These are phyloP conservation scores for Zaprionus capensis DNA, from an alignment of 1,140 invertebrate genomes.

Conservation along the genomic window DNA sequence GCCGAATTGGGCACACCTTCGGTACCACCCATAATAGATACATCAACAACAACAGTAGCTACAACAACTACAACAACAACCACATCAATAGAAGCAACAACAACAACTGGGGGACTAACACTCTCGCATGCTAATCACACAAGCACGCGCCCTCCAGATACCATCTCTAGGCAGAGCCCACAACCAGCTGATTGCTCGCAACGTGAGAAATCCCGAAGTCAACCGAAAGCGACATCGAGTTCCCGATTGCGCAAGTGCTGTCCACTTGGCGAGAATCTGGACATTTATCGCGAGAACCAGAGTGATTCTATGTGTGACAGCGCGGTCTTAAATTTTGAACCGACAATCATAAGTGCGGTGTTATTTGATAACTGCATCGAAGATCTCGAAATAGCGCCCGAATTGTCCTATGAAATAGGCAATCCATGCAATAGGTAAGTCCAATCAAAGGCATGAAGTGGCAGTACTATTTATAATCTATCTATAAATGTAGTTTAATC, in stretches of 20 bases:
- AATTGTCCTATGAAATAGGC: conserved; percentile 67
- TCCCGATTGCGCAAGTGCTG: conserved; percentile 75
- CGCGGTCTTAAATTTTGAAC: conserved; percentile 58
- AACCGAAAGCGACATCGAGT: conserved; percentile 45
- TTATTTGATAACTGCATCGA: conserved; percentile 82
- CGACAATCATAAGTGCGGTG: conserved; percentile 66
- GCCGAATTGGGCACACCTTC: conserved; percentile 7
- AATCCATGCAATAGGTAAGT: conserved; percentile 81
- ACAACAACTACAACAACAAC: background rate
- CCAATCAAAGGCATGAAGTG: background rate
- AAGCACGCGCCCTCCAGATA: conserved; percentile 18
- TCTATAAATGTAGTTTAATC: background rate
- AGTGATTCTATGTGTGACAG: conserved; percentile 70
- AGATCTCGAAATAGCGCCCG: conserved; percentile 64
- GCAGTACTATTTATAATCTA: background rate
- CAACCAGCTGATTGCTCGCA: conserved; percentile 72
- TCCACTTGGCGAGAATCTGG: conserved; percentile 73
- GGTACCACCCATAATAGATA: background rate
- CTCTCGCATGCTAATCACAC: conserved; percentile 13
- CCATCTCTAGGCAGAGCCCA: background rate
- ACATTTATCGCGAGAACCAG: conserved; percentile 71
- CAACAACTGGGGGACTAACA: background rate
- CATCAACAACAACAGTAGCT: background rate
- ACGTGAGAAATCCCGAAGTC: conserved; percentile 61
- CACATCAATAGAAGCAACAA: background rate